phyloP scores from a whole-genome alignment of 2,888 invertebrate species.

The Epiperipatus broadwayi region DNA sequence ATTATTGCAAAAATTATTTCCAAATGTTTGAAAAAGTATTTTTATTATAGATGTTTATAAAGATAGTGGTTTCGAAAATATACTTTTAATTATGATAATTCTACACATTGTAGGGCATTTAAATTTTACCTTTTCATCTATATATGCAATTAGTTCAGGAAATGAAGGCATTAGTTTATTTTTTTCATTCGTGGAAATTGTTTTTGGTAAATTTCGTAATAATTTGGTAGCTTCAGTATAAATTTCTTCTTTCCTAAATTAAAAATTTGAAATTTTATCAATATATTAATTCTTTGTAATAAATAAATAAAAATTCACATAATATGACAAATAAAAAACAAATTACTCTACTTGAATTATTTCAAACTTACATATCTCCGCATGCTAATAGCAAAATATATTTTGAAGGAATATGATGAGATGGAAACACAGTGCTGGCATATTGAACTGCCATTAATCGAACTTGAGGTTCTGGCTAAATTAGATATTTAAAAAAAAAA shows the following conservation, averaged over 20 bases:
- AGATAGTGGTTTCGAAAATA: too few species aligned
- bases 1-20: too few species aligned
- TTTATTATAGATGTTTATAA: too few species aligned
- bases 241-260: slow-evolving; percentile 49
- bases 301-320: neutral
- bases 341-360: slow-evolving; percentile 3
- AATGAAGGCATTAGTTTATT: too few species aligned
- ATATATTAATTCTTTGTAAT: slow-evolving; percentile 7
- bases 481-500: too few species aligned
- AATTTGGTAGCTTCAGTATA: slow-evolving; percentile 49
- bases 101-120: too few species aligned
- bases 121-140: slow-evolving; percentile 45
- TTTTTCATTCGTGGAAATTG: too few species aligned
- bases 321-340: neutral
- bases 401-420: slow-evolving; percentile 57
- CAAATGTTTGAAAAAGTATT: too few species aligned
- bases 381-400: slow-evolving; percentile 60
- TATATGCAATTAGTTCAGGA: slow-evolving; percentile 46
- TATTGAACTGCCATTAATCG: slow-evolving; percentile 65
- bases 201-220: slow-evolving; percentile 49
- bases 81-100: too few species aligned
- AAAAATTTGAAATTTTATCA: slow-evolving; percentile 15
- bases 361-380: slow-evolving; percentile 49
- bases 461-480: slow-evolving; percentile 43
- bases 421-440: slow-evolving; percentile 57